Conservation (phyloP, 1,140 invertebrate genomes). For the Drosophila eugracilis region DNA sequence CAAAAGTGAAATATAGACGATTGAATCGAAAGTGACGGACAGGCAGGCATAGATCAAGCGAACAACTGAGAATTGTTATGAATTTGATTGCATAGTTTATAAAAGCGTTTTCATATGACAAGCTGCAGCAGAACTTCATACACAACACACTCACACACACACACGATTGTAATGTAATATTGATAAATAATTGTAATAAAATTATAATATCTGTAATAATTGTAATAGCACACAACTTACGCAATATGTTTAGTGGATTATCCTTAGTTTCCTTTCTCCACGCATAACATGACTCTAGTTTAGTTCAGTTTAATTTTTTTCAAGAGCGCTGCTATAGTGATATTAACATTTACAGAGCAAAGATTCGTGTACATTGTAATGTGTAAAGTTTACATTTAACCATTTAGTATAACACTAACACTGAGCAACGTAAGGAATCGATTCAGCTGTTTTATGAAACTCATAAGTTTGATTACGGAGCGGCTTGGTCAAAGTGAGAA, state of each 20-base stretch:
- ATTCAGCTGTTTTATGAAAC: slow-evolving; percentile 20
- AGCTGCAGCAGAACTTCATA: slow-evolving; percentile 40
- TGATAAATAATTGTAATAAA: slow-evolving; percentile 48
- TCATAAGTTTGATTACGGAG: slow-evolving; percentile 18
- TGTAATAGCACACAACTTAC: slow-evolving; percentile 32
- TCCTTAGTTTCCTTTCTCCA: slow-evolving; percentile 29
- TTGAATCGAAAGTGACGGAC: slow-evolving; percentile 1
- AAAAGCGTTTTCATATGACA: slow-evolving; percentile 59
- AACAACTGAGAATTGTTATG: slow-evolving; percentile 67
- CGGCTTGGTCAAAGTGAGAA: slow-evolving; percentile 41
- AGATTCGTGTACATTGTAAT: slow-evolving; percentile 69
- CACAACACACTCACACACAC: slow-evolving; percentile 28
- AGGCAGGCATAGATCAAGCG: slow-evolving; percentile 28
- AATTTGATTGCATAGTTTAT: slow-evolving; percentile 72
- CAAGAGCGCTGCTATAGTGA: slow-evolving; percentile 79
- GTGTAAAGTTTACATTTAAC: slow-evolving; percentile 40
- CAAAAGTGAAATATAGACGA: slow-evolving; percentile 9
- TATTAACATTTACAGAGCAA: slow-evolving; percentile 77
- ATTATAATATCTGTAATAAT: slow-evolving; percentile 40
- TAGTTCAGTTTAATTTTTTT: slow-evolving; percentile 51
- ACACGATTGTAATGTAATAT: slow-evolving; percentile 36
- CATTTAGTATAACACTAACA: slow-evolving; percentile 43
- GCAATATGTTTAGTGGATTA: slow-evolving; percentile 38
- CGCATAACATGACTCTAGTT: slow-evolving; percentile 36
- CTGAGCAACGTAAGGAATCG: slow-evolving; percentile 8